Conservation (phyloP, 35 echinoderm and acorn worm genomes). For the Acanthaster planci region DNA sequence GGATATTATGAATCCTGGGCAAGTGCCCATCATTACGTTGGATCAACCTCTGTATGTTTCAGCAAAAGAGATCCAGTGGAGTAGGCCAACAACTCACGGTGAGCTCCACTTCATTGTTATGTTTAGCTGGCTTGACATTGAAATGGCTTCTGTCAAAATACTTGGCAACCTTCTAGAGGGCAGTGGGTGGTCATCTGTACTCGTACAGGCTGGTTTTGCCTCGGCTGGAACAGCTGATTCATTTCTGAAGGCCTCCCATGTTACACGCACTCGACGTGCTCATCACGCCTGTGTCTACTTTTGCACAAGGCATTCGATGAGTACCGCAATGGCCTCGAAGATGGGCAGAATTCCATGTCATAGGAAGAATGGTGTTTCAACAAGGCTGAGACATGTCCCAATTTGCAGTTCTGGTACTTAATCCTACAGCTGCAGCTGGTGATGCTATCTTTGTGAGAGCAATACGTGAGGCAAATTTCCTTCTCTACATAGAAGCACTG, state of each 20-base stretch:
- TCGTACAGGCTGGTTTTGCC: constrained; percentile 34
- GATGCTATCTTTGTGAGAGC: not conserved
- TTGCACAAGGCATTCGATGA: not conserved
- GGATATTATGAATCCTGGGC: constrained; percentile 40
- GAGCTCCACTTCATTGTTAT: constrained; percentile 35
- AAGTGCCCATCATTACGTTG: constrained; percentile 43
- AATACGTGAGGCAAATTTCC: not conserved
- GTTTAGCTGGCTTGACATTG: constrained; percentile 38
- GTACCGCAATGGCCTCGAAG: not conserved
- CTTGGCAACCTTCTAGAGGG: constrained; percentile 34
- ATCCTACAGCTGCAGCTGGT: not conserved
- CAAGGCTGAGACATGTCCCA: not conserved
- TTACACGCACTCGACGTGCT: constrained; percentile 36
- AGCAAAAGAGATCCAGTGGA: constrained; percentile 44
- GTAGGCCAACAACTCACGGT: constrained; percentile 43
- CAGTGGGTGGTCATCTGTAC: constrained; percentile 46
- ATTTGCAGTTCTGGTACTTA: not conserved
- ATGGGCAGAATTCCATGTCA: not conserved
- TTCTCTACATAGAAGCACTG: constrained; percentile 38
- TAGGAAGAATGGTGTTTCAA: too few relatives aligned
- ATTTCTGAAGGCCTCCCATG: constrained; percentile 45
- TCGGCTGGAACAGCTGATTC: constrained; percentile 57
- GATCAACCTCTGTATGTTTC: constrained; percentile 64
- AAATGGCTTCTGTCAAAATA: constrained; percentile 33
- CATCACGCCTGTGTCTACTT: constrained; percentile 36